These are phyloP conservation scores for Chrysina gloriosa DNA, from an alignment of 2,888 invertebrate genomes.

Conservation along the genomic window DNA sequence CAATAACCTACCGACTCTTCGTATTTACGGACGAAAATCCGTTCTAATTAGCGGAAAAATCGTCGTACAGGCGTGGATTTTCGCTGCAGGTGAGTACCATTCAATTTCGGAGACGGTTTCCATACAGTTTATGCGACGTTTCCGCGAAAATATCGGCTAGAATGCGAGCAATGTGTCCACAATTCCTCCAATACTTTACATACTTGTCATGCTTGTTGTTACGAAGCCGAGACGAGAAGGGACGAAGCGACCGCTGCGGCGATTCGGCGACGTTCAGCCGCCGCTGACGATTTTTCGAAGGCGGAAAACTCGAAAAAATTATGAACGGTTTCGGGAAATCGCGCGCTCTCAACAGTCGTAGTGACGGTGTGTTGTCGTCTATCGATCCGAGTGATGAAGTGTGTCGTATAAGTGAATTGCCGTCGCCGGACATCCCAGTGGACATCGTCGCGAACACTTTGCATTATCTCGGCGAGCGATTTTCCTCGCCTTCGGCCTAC, in stretches of 20 bases:
- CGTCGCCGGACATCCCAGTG: conserved; percentile 52
- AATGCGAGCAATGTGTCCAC: conserved; percentile 81
- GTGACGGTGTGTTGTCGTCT: conserved; percentile 39
- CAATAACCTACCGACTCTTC: conserved; percentile 81
- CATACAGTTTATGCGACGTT: conserved; percentile 73
- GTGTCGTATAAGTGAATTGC: conserved; percentile 47
- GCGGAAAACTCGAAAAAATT: conserved; percentile 50
- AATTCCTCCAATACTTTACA: conserved; percentile 82
- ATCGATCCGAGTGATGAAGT: conserved; percentile 50
- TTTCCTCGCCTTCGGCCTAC: conserved; percentile 45
- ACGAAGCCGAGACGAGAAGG: conserved; percentile 64
- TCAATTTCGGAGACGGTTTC: conserved; percentile 69
- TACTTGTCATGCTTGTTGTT: conserved; percentile 80
- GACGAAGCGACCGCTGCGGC: conserved; percentile 55
- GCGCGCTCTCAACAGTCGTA: conserved; percentile 44
- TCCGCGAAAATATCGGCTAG: conserved; percentile 74
- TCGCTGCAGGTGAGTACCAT: conserved; percentile 80
- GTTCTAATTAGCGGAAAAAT: conserved; percentile 74
- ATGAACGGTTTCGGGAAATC: conserved; percentile 46
- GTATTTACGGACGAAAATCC: conserved; percentile 77
- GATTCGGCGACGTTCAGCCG: conserved; percentile 53
- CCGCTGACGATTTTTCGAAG: conserved; percentile 55
- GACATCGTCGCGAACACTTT: conserved; percentile 50
- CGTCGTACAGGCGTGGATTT: conserved; percentile 73
- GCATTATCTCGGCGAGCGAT: conserved; percentile 46